These are phyloP conservation scores for Ursus arctos DNA, from an alignment of 2,113 vertebrate species.

Conservation along the genomic window DNA sequence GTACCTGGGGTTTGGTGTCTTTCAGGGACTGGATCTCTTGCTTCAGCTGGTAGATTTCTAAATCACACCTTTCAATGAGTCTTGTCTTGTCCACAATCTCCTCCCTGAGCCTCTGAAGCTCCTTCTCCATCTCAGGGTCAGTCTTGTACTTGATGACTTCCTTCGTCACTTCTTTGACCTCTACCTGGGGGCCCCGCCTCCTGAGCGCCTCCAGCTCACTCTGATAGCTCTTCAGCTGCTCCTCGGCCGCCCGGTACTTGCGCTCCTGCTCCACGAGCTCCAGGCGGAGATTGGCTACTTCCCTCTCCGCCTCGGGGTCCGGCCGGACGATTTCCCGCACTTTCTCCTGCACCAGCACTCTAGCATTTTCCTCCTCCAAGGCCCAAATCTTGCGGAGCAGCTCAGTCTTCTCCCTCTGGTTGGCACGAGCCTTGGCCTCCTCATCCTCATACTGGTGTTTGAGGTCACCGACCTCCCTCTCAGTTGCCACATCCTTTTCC, in stretches of 20 bases:
- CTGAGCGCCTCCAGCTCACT: slow-evolving; percentile 91
- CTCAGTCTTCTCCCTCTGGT: slow-evolving; percentile 92
- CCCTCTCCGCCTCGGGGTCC: slow-evolving; percentile 96
- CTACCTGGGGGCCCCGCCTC: slow-evolving; percentile 94
- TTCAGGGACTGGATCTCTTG: slow-evolving; percentile 96
- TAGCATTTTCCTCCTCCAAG: slow-evolving; percentile 95
- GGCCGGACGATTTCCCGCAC: slow-evolving; percentile 97
- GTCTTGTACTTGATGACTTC: slow-evolving; percentile 98
- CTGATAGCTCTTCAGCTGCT: slow-evolving; percentile 92
- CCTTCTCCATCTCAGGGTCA: slow-evolving; percentile 94
- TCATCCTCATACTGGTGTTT: slow-evolving; percentile 94
- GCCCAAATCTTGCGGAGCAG: slow-evolving; percentile 93
- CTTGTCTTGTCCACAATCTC: slow-evolving; percentile 96
- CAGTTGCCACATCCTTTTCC: slow-evolving; percentile 93
- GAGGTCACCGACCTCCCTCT: slow-evolving; percentile 94
- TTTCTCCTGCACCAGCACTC: slow-evolving; percentile 96
- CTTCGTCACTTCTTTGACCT: slow-evolving; percentile 96
- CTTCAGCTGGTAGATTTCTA: slow-evolving; percentile 96
- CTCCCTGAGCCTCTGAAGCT: slow-evolving; percentile 95
- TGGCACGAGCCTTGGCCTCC: slow-evolving; percentile 90
- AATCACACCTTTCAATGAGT: slow-evolving; percentile 93
- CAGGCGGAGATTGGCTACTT: slow-evolving; percentile 96
- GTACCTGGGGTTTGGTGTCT: slow-evolving; percentile 95
- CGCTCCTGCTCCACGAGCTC: slow-evolving; percentile 97
- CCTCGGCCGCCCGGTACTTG: slow-evolving; percentile 90